These are phyloP conservation scores for Cinara cedri DNA, from an alignment of 2,888 invertebrate species.

Conservation along the genomic window DNA sequence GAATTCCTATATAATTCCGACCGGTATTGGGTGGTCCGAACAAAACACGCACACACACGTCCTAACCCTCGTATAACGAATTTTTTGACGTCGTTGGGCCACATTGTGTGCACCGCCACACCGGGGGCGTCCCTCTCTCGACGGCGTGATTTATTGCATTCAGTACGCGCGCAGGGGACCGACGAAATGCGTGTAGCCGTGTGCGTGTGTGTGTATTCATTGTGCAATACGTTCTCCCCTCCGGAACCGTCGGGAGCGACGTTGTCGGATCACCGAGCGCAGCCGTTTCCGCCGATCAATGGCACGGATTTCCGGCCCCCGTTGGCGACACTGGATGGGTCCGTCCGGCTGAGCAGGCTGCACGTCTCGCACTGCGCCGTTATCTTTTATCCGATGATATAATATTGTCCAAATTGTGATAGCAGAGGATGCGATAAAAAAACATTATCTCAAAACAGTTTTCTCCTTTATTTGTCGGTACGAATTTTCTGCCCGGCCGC, in stretches of 20 bases:
- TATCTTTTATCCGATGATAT: no score
- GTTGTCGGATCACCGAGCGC: neutral
- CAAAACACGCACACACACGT: neutral
- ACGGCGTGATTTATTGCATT: neutral
- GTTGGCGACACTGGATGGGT: neutral
- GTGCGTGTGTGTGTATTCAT: no score
- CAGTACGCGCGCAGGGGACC: neutral
- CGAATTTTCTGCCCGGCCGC: neutral
- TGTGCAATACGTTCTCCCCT: neutral
- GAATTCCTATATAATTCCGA: neutral
- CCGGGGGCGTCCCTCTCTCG: neutral
- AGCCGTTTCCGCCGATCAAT: slow-evolving; percentile 12
- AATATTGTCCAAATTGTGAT: neutral
- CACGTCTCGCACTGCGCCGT: no score
- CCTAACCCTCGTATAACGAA: neutral
- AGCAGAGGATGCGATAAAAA: no score
- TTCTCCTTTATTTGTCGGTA: neutral
- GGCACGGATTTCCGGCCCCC: neutral
- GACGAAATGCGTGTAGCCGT: no score
- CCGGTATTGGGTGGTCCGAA: slow-evolving; percentile 16
- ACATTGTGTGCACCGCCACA: neutral
- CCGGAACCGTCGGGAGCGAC: neutral
- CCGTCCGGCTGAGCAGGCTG: no score
- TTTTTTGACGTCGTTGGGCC: neutral
- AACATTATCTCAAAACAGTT: no score